Conservation (phyloP, 2,888 invertebrate genomes). For the Heteromurus nitidus region DNA sequence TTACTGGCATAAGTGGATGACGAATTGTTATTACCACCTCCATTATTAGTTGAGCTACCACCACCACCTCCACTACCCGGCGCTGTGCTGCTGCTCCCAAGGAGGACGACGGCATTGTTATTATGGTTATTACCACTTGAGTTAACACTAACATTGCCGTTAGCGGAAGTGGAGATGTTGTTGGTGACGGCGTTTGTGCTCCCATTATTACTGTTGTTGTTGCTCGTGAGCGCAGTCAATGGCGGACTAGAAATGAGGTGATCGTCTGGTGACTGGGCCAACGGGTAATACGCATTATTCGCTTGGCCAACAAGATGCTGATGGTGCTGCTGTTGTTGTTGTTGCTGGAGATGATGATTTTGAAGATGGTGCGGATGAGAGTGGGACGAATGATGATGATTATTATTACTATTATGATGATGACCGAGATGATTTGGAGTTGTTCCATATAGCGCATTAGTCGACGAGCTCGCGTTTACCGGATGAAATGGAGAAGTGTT, state of each 20-base stretch:
- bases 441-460: conserved; percentile 61
- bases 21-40: conserved; percentile 40
- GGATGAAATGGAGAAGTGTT: conserved; percentile 64
- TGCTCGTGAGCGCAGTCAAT: conserved; percentile 58
- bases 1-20: conserved; percentile 55
- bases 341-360: conserved; percentile 66
- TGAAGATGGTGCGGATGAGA: conserved; percentile 66
- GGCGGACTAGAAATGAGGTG: conserved; percentile 72
- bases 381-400: conserved; percentile 48
- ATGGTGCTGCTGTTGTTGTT: conserved; percentile 61
- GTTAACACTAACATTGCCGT: conserved; percentile 50
- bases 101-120: conserved; percentile 48
- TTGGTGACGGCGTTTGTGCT: conserved; percentile 19
- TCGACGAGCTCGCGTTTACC: conserved; percentile 32
- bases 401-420: conserved; percentile 74
- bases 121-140: conserved; percentile 55
- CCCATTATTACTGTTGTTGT: conserved; percentile 29
- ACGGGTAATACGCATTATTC: conserved; percentile 58
- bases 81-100: conserved; percentile 21
- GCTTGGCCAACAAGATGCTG: conserved; percentile 63
- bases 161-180: conserved; percentile 44
- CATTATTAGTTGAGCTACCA: conserved; percentile 45
- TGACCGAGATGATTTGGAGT: conserved; percentile 62
- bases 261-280: conserved; percentile 59
- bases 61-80: conserved; percentile 36